These are phyloP conservation scores for Leptinotarsa tumamoca DNA, from an alignment of 2,888 invertebrate species.

Conservation along the genomic window DNA sequence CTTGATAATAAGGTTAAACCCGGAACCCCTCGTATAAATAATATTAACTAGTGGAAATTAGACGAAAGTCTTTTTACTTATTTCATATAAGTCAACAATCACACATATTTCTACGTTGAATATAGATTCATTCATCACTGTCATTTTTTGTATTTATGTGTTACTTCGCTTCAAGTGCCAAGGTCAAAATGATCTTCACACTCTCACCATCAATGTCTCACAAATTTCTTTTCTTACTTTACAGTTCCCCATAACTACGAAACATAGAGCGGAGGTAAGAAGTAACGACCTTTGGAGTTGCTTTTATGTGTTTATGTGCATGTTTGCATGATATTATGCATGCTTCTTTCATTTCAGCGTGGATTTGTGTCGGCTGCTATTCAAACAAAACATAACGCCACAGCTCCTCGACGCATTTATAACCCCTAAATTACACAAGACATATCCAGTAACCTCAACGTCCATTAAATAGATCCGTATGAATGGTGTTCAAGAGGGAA, in stretches of 20 bases:
- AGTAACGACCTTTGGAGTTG: slow-evolving; percentile 29
- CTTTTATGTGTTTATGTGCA: slow-evolving; percentile 34
- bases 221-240: slow-evolving; percentile 31
- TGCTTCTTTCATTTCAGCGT: slow-evolving; percentile 28
- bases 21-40: no score
- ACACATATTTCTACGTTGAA: no score
- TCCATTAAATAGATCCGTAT: slow-evolving; percentile 46
- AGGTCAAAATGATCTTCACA: no score
- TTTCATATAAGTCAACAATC: no score
- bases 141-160: no score
- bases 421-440: slow-evolving; percentile 44
- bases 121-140: no score
- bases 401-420: slow-evolving; percentile 39
- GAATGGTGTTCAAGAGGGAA: slow-evolving; percentile 41
- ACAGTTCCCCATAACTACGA: slow-evolving; percentile 45
- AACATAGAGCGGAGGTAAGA: slow-evolving; percentile 47
- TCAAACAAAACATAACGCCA: slow-evolving; percentile 29
- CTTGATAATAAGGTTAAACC: no score
- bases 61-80: no score
- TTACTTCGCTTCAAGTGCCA: no score
- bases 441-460: slow-evolving; percentile 39
- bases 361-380: slow-evolving; percentile 24
- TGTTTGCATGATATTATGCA: slow-evolving; percentile 37
- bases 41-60: no score
- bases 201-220: slow-evolving; percentile 1